phyloP scores from a whole-genome alignment of 1,140 invertebrate genomes.

The Brachionus koreanus region DNA sequence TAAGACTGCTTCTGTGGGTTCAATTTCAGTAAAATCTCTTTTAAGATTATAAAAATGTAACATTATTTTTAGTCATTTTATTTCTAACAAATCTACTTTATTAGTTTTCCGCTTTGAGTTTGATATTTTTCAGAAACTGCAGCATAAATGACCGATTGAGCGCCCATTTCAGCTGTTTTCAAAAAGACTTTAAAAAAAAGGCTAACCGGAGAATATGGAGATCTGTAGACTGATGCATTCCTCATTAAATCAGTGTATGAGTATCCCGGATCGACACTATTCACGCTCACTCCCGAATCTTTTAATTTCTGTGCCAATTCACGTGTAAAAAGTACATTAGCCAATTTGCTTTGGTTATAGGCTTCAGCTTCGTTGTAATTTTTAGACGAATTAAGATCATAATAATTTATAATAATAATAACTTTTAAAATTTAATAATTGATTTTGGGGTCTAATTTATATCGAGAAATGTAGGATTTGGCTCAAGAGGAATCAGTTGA shows the following conservation, averaged over 20 bases:
- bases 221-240: constrained; percentile 16
- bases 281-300: constrained; percentile 56
- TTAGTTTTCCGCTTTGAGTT: not conserved
- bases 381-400: constrained; percentile 66
- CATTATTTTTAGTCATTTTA: not conserved
- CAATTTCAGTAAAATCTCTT: not conserved
- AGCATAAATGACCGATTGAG: constrained; percentile 19
- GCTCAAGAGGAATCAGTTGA: too few relatives aligned
- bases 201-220: constrained; percentile 27
- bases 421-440: too few relatives aligned
- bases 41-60: not conserved
- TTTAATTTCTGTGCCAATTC: constrained; percentile 57
- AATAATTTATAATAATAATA: too few relatives aligned
- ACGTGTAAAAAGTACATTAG: constrained; percentile 58
- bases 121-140: not conserved
- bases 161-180: constrained; percentile 39
- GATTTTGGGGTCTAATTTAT: too few relatives aligned
- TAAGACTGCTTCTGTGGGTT: not conserved
- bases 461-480: too few relatives aligned
- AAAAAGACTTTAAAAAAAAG: constrained; percentile 42
- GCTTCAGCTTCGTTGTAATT: constrained; percentile 60
- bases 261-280: constrained; percentile 38
- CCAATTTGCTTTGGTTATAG: constrained; percentile 64
- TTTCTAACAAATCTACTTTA: not conserved
- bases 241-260: constrained; percentile 7